phyloP scores from a whole-genome alignment of 2,888 invertebrate genomes.

The Eulithis testata region DNA sequence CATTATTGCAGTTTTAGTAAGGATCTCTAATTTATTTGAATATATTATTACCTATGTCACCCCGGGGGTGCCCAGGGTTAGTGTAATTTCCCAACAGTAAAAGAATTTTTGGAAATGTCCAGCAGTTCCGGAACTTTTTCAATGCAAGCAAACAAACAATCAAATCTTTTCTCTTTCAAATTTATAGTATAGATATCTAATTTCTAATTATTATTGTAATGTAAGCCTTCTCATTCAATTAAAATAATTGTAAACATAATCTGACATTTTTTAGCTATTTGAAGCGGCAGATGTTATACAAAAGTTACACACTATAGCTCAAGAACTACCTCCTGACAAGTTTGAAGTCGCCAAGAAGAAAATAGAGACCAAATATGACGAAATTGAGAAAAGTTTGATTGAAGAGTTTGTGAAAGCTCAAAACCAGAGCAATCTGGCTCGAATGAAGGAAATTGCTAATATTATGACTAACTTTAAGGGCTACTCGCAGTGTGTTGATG shows the following conservation, averaged over 20 bases:
- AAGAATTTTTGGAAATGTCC: no score
- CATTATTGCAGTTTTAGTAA: no score
- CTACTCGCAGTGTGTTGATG: conserved; percentile 97
- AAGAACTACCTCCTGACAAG: conserved; percentile 95
- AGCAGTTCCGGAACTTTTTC: no score
- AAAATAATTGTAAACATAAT: neutral
- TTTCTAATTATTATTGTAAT: no score
- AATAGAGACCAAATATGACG: conserved; percentile 95
- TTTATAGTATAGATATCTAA: no score
- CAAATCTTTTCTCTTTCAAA: no score
- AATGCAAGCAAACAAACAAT: no score
- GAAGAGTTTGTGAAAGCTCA: conserved; percentile 97
- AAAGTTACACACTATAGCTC: conserved; percentile 97
- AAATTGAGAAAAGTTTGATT: conserved; percentile 94
- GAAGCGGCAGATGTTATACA: conserved; percentile 99
- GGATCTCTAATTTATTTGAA: no score
- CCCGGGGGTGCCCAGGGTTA: no score
- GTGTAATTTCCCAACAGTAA: no score
- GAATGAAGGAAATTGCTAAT: conserved; percentile 97
- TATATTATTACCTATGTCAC: no score
- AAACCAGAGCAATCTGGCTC: conserved; percentile 90
- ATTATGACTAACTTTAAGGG: conserved; percentile 98
- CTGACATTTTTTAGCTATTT: conserved; percentile 86
- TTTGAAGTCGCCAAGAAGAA: conserved; percentile 94
- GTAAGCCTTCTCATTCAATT: no score